phyloP scores from a whole-genome alignment of 37 sponge, comb jelly and placozoan species.

The Chondrosia reniformis region DNA sequence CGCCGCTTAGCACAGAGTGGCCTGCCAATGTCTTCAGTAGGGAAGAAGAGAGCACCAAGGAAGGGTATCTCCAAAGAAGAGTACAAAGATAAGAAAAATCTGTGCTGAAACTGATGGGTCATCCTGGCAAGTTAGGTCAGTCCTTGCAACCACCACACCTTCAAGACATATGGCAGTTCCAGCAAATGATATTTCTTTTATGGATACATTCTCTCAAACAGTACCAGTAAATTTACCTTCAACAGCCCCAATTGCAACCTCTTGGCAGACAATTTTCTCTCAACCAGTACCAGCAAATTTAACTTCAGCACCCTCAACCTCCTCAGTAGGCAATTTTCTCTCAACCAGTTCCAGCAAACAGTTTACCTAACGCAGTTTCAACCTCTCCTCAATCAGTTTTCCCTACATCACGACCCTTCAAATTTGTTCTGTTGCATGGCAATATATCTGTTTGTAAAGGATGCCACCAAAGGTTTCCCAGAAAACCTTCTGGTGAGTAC shows the following conservation, averaged over 20 bases:
- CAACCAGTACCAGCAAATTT: too few species aligned
- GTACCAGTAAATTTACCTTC: too few species aligned
- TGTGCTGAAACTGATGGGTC: slow-evolving; percentile 1
- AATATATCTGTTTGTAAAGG: neutral
- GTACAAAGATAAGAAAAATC: neutral
- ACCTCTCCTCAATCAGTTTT: too few species aligned
- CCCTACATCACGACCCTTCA: too few species aligned
- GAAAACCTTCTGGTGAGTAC: neutral
- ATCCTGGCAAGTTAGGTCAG: slow-evolving; percentile 1
- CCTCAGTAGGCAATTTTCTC: too few species aligned
- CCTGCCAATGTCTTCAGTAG: neutral
- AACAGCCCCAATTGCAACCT: too few species aligned
- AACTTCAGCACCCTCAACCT: too few species aligned
- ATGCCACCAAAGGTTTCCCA: slow-evolving; percentile 15
- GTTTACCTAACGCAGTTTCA: too few species aligned
- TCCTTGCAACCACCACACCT: neutral
- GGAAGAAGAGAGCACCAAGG: neutral
- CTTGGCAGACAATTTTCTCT: too few species aligned
- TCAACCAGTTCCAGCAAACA: too few species aligned
- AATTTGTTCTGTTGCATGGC: neutral
- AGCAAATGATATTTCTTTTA: too few species aligned
- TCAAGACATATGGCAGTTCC: neutral
- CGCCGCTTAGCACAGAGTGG: neutral
- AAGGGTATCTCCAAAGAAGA: slow-evolving; percentile 19
- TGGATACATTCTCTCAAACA: too few species aligned